phyloP scores from a whole-genome alignment of 2,113 vertebrate species.

The Peucedramus taeniatus region DNA sequence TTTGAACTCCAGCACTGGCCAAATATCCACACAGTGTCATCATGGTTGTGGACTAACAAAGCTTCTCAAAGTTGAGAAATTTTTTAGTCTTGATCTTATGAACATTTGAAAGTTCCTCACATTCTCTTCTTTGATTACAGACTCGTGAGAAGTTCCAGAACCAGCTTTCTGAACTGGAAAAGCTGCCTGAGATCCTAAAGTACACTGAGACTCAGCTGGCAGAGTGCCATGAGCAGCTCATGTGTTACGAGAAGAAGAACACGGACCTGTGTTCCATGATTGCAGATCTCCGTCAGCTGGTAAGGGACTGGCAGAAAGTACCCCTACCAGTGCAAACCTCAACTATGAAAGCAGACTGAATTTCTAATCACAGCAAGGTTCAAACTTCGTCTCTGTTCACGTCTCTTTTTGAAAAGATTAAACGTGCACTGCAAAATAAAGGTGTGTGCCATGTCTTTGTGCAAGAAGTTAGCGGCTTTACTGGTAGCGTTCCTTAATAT shows the following conservation, averaged over 20 bases:
- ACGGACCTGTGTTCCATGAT: constrained; percentile 78
- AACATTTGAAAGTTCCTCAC: neutral
- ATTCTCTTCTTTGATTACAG: neutral
- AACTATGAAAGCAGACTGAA: constrained; percentile 28
- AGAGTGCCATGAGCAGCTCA: constrained; percentile 81
- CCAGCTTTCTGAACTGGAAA: constrained; percentile 81
- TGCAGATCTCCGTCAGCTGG: constrained; percentile 84
- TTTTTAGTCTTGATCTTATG: neutral
- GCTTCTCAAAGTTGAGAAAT: neutral
- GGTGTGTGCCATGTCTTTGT: constrained; percentile 69
- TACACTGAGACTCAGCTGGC: constrained; percentile 78
- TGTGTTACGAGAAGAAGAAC: constrained; percentile 80
- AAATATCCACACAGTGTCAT: neutral
- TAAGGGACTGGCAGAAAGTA: constrained; percentile 75
- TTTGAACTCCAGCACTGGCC: neutral
- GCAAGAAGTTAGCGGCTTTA: constrained; percentile 8
- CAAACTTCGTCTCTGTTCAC: constrained; percentile 51
- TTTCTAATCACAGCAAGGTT: constrained; percentile 53
- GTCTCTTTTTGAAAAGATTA: constrained; percentile 71
- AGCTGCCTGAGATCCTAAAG: constrained; percentile 83
- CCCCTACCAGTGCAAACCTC: neutral
- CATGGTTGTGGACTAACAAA: neutral
- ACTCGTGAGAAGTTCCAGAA: constrained; percentile 76
- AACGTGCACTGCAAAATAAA: constrained; percentile 74
- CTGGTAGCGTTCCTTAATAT: neutral